Evolutionary conservation across 2,888 invertebrate genomes (phyloP).

Genomic region (Drosophila paracracens): DNA sequence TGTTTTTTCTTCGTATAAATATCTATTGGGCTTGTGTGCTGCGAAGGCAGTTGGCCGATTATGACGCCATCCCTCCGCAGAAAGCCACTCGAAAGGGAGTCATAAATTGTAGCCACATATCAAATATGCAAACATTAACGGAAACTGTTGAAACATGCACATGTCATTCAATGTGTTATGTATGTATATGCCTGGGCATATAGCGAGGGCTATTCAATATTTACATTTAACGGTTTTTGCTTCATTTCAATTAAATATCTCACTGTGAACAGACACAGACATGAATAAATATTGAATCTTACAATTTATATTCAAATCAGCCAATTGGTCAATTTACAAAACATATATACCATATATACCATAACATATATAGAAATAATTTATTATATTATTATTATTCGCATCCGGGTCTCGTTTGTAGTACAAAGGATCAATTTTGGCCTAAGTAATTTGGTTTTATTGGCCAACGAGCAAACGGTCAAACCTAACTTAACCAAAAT

Average conservation of each 20-base stretch:
- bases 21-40: constrained; percentile 9
- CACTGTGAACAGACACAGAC: not conserved
- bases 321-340: not conserved
- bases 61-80: constrained; percentile 29
- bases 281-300: not conserved
- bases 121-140: constrained; percentile 46
- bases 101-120: constrained; percentile 33
- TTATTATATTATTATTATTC: not conserved
- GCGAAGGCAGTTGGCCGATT: constrained; percentile 1
- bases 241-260: not conserved
- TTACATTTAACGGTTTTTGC: not conserved
- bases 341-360: not conserved
- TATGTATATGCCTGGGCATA: not conserved
- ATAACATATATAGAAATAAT: too few species aligned
- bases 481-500: not conserved
- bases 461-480: not conserved
- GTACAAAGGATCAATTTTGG: not conserved
- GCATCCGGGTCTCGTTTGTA: not conserved
- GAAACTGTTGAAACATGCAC: constrained; percentile 47
- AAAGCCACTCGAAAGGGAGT: constrained; percentile 21
- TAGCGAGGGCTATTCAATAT: constrained; percentile 2
- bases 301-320: not conserved
- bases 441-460: not conserved
- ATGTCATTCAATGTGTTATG: constrained; percentile 29
- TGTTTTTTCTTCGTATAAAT: constrained; percentile 8